A percentile compares a stretch with the other conserved stretches of the same genome.
These are phyloP conservation scores for Phoxinus dragarum DNA, from an alignment of 2,797 vertebrate genomes.

Conservation along the genomic window DNA sequence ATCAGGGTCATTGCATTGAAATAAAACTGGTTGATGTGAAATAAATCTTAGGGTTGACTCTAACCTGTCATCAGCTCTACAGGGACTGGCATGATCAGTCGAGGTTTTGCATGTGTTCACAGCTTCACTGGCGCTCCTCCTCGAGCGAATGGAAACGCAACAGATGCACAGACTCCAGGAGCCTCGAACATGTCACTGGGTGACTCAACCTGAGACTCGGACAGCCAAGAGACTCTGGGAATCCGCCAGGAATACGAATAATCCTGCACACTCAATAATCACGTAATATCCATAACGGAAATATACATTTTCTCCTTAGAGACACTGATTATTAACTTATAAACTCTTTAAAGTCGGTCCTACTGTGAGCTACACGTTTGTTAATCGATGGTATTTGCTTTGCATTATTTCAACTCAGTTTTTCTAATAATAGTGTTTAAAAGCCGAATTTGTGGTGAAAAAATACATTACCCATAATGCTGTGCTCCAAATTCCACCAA, in stretches of 20 bases:
- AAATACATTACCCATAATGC: constrained; percentile 1
- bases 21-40: background rate
- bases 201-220: background rate
- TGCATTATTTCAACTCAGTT: background rate
- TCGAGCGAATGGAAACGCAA: constrained; percentile 35
- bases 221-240: constrained; percentile 12
- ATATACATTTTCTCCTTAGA: background rate
- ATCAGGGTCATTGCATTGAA: background rate
- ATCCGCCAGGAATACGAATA: background rate
- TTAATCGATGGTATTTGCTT: background rate
- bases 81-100: background rate
- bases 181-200: constrained; percentile 49
- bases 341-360: background rate
- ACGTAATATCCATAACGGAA: too few relatives aligned
- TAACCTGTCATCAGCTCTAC: background rate
- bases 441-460: background rate
- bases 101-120: background rate
- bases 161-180: constrained; percentile 57
- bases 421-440: background rate
- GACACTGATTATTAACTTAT: background rate
- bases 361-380: background rate
- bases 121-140: background rate
- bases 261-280: background rate
- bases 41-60: background rate
- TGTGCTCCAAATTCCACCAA: background rate